phyloP scores from a whole-genome alignment of 2,797 vertebrate species.

The Alfaro cultratus region DNA sequence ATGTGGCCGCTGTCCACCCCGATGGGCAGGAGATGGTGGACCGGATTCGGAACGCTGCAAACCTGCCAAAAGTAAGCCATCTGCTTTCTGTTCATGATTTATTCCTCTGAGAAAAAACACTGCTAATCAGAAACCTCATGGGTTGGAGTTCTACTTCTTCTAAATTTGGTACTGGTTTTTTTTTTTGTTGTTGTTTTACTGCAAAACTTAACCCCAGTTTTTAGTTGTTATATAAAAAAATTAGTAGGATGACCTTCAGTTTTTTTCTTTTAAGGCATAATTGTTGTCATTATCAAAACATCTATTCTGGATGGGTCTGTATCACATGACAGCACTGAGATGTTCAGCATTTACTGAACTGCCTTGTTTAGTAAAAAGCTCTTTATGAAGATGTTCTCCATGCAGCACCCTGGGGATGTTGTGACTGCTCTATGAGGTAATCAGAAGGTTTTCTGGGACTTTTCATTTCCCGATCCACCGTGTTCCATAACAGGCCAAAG shows the following conservation, averaged over 20 bases:
- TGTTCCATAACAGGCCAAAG: neutral
- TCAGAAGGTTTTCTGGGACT: neutral
- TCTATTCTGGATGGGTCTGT: neutral
- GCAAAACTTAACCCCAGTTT: neutral
- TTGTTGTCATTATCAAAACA: neutral
- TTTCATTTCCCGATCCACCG: neutral
- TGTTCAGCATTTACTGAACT: neutral
- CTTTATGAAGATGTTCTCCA: conserved; percentile 3
- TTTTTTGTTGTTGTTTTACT: too few relatives aligned
- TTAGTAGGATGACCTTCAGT: neutral
- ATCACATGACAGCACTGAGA: conserved; percentile 5
- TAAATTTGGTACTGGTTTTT: neutral
- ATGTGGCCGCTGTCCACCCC: conserved; percentile 90
- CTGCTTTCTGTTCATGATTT: neutral
- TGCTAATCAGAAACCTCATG: neutral
- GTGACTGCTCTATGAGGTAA: conserved; percentile 4
- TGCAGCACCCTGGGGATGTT: neutral
- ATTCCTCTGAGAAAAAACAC: neutral
- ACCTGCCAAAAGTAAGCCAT: conserved; percentile 87
- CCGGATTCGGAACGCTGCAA: conserved; percentile 86
- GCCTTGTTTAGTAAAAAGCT: neutral
- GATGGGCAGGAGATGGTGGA: conserved; percentile 91
- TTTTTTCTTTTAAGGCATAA: neutral
- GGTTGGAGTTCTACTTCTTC: neutral
- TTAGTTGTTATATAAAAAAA: conserved; percentile 1